phyloP scores from a whole-genome alignment of 2,113 vertebrate species.

The Leucosticte australis region DNA sequence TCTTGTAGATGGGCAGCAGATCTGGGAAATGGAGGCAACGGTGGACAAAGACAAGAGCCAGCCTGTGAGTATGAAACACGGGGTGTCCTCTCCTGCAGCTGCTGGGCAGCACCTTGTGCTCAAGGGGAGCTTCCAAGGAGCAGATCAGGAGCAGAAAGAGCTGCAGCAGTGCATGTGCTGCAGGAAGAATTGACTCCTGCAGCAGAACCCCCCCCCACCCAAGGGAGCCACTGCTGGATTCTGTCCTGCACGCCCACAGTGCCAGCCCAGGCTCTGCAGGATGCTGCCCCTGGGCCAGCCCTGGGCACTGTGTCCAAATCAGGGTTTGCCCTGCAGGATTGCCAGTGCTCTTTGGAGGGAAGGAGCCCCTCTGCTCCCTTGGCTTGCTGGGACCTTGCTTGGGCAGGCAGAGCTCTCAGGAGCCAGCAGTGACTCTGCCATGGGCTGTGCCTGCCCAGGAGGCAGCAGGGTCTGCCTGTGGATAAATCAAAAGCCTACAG shows the following conservation, averaged over 20 bases:
- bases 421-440: not conserved
- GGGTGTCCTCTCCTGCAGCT: not conserved
- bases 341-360: not conserved
- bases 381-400: not conserved
- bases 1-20: slow-evolving; percentile 91
- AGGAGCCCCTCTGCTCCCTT: not conserved
- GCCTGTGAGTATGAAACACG: slow-evolving; percentile 79
- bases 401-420: not conserved
- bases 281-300: not conserved
- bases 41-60: slow-evolving; percentile 99
- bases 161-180: not conserved
- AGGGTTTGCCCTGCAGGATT: not conserved
- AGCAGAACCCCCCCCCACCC: not conserved
- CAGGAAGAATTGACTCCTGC: slow-evolving; percentile 22
- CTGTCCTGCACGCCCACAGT: not conserved
- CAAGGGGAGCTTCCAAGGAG: not conserved
- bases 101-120: not conserved
- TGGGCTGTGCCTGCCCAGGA: not conserved
- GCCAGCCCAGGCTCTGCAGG: not conserved
- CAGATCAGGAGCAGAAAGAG: not conserved
- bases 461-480: not conserved
- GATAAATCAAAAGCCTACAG: not conserved
- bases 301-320: not conserved
- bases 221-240: not conserved
- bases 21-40: slow-evolving; percentile 96